Evolutionary conservation across 2,113 vertebrate genomes (phyloP).

Genomic region (Pantherophis guttatus): DNA sequence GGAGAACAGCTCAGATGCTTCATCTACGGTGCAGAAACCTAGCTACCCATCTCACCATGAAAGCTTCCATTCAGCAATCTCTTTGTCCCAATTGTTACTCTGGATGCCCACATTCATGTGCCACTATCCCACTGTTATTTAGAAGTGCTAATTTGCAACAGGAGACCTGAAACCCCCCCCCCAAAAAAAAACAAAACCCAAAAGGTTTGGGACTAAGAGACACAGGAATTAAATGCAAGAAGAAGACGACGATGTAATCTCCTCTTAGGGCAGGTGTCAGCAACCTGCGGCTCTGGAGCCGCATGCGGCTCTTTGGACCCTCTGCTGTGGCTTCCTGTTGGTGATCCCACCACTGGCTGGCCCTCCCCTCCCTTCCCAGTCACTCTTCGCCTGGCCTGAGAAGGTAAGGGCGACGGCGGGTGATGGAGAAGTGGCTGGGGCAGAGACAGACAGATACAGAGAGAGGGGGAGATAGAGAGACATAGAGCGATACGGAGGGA

Average conservation of each 20-base stretch:
- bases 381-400: no score
- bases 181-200: not conserved
- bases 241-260: not conserved
- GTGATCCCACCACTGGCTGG: no score
- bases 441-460: no score
- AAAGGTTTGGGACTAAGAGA: not conserved
- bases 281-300: no score
- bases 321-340: no score
- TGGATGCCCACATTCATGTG: not conserved
- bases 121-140: not conserved
- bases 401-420: no score
- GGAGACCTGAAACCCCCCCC: not conserved
- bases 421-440: no score
- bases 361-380: no score
- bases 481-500: no score
- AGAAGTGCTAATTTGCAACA: not conserved
- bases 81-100: not conserved
- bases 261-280: not conserved
- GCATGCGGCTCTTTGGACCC: no score
- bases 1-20: not conserved
- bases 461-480: no score
- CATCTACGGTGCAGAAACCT: not conserved
- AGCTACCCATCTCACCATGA: not conserved
- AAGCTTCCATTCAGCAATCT: not conserved
- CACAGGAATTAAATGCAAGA: not conserved